A percentile compares a stretch with the other conserved stretches of the same genome.
Evolutionary conservation across 2,113 vertebrate genomes (phyloP).

Genomic region (Sceloporus undulatus): DNA sequence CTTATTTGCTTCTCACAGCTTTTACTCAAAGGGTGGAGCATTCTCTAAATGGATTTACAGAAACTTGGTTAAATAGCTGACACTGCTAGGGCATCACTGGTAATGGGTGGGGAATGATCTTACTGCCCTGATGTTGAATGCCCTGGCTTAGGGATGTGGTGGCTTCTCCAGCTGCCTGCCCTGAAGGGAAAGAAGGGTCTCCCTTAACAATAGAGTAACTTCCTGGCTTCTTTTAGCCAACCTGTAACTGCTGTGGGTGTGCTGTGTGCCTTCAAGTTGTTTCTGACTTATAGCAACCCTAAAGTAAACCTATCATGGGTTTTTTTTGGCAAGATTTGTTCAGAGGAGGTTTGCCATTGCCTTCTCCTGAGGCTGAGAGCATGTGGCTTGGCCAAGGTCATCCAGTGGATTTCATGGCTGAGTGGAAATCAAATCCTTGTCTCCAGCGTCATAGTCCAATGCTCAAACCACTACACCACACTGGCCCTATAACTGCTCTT

Average conservation of each 20-base stretch:
- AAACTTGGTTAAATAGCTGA: background rate
- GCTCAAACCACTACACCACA: too few species aligned
- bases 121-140: background rate
- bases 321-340: too few species aligned
- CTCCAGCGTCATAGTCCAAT: too few species aligned
- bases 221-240: conserved; percentile 62
- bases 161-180: conserved; percentile 24
- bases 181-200: conserved; percentile 71
- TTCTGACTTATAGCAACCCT: too few species aligned
- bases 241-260: background rate
- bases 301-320: too few species aligned
- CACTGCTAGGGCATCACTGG: background rate
- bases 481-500: background rate
- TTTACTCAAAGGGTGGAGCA: background rate
- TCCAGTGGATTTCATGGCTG: too few species aligned
- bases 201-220: conserved; percentile 80
- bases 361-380: too few species aligned
- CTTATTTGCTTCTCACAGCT: background rate
- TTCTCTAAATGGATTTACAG: background rate
- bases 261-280: too few species aligned
- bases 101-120: background rate
- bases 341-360: too few species aligned
- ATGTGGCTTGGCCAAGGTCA: too few species aligned
- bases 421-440: too few species aligned
- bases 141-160: background rate